Evolutionary conservation across 2,888 invertebrate species (phyloP), one percentile per base, ranked within the genome.

Genomic region (Alloscopus bannaensis): DNA sequence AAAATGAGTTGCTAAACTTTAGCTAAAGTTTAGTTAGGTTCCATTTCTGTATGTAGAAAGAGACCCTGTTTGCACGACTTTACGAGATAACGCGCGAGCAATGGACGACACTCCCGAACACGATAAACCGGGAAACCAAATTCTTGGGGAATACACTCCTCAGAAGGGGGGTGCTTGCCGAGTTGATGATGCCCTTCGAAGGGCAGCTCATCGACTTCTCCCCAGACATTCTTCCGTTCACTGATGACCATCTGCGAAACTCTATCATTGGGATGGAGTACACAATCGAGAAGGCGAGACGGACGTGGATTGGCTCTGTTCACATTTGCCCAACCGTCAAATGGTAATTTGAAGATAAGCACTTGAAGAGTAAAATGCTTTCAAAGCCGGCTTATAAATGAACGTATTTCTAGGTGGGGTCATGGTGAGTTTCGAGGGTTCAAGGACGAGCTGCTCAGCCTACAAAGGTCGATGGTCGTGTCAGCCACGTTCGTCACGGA

Each of bases 241-340:
- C 42, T 18, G 18, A 72, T 22, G 79, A 79, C 42, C 72, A 79
- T 22, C 26, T 79, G 6, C n/a, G 20, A 20, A 79, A 79, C 29
- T 13, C 36, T 13, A 29, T 72, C 0, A 3, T 42, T 0, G 79
- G 28, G 0, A 28, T 47, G 2, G 31, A 13, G 18, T 72, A 40
- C n/a, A 50, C 52, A 0, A 26, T 65, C 3, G 57, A 45, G 18
- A 42, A 11, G n/a, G 73, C 42, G 2, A 42, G 57, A n/a, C 18
- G 22, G 3, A n/a, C 55, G 3, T 73, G 73, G 73, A 13, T 55
- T 13, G 73, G 40, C 0, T 57, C 57, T 1, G 45, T 65, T 3
- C 28, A 57, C 20, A 2, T 24, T 16, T 3, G 13, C 0, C 55
- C 57, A 1, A 40, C 4, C 4, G 16, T 28, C 0, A 65, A 47